Percentiles rank a stretch among this genome's conserved stretches.
phyloP scores from a whole-genome alignment of 1,140 invertebrate species.

The Drosophila melanica region DNA sequence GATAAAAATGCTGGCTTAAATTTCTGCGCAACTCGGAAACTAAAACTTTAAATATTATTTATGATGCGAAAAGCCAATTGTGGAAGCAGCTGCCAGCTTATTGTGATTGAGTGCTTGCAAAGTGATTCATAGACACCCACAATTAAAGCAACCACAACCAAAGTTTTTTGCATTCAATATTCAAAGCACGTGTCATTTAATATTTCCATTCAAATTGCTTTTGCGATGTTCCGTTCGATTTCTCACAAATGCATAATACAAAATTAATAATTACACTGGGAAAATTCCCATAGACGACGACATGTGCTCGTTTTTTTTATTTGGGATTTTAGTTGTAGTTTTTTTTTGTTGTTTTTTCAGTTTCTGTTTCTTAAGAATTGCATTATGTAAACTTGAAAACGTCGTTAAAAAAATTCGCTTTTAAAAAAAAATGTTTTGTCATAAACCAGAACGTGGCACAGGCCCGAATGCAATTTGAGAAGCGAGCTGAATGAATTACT shows the following conservation, averaged over 20 bases:
- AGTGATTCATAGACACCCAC: constrained; percentile 49
- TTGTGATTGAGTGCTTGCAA: constrained; percentile 3
- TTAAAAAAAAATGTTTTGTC: constrained; percentile 45
- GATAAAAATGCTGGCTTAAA: constrained; percentile 1
- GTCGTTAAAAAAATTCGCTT: constrained; percentile 33
- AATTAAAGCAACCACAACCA: constrained; percentile 1
- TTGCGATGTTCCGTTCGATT: constrained; percentile 46
- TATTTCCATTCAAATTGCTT: constrained; percentile 19
- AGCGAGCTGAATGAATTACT: constrained; percentile 19
- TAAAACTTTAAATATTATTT: not conserved
- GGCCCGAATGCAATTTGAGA: constrained; percentile 50
- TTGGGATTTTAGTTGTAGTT: not conserved
- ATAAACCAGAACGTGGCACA: constrained; percentile 52
- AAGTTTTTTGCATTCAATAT: constrained; percentile 49
- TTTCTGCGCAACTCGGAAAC: not conserved
- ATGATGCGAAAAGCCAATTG: not conserved
- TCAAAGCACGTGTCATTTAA: constrained; percentile 59
- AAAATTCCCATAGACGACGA: constrained; percentile 4
- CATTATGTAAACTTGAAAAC: constrained; percentile 47
- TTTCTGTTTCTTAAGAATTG: constrained; percentile 42
- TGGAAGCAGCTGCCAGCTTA: not conserved
- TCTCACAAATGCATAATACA: constrained; percentile 50
- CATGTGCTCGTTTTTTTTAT: constrained; percentile 29
- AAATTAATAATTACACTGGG: constrained; percentile 42
- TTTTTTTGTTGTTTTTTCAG: constrained; percentile 6